Conservation (phyloP, 2,797 vertebrate genomes). For the Alca torda region DNA sequence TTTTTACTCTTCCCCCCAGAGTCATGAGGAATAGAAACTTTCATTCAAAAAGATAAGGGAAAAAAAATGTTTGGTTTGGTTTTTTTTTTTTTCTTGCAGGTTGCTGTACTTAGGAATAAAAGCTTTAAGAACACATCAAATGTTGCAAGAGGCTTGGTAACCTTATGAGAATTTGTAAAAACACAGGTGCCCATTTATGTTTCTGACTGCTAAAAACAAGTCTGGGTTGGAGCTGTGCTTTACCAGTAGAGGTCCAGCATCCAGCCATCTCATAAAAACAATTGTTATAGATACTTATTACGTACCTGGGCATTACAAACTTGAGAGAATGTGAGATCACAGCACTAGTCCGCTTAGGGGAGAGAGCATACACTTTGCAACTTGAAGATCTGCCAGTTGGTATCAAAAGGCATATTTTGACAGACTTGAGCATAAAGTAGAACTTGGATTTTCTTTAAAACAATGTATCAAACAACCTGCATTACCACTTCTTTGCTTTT, state of each 20-base stretch:
- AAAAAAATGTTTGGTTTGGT: too few species aligned
- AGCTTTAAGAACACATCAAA: background rate
- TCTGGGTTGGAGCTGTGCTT: background rate
- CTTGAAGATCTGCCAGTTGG: background rate
- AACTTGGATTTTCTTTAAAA: background rate
- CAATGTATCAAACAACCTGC: background rate
- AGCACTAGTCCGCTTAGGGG: background rate
- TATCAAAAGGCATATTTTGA: background rate
- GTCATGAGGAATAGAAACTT: background rate
- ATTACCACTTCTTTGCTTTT: background rate
- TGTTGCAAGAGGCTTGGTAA: background rate
- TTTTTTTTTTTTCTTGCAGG: background rate
- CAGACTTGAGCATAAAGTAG: background rate
- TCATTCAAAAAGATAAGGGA: background rate
- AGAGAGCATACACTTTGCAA: background rate
- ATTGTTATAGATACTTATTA: background rate
- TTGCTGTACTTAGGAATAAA: background rate
- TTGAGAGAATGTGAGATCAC: background rate
- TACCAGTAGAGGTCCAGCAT: background rate
- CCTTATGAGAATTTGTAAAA: background rate
- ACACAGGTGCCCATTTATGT: accelerated
- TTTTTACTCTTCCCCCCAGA: background rate
- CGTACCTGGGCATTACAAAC: background rate
- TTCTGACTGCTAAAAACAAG: background rate
- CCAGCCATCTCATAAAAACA: background rate